phyloP scores from a whole-genome alignment of 2,113 vertebrate species.

The Poeciliopsis turrubarensis region DNA sequence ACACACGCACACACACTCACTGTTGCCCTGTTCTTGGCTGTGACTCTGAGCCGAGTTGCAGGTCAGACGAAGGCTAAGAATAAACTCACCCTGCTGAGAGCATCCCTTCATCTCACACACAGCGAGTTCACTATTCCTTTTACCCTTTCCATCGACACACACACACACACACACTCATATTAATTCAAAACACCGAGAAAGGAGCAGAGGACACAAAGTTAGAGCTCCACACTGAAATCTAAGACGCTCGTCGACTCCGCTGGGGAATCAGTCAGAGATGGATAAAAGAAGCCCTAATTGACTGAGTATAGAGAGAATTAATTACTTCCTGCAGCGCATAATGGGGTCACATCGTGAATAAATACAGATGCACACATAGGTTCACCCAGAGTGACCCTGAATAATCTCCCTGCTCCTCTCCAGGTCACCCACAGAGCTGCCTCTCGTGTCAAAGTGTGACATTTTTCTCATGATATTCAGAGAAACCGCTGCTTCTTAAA shows the following conservation, averaged over 20 bases:
- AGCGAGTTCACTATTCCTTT: conserved; percentile 11
- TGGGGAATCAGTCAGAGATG: neutral
- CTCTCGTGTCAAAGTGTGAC: neutral
- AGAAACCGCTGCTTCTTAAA: neutral
- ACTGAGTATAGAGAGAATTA: conserved; percentile 13
- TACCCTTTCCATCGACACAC: conserved; percentile 9
- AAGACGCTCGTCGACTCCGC: neutral
- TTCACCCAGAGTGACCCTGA: conserved; percentile 10
- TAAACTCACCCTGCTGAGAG: conserved; percentile 52
- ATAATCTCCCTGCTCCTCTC: neutral
- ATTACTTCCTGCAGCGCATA: conserved; percentile 1
- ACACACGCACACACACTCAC: conserved; percentile 2
- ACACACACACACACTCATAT: conserved; percentile 11
- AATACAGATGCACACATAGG: conserved; percentile 5
- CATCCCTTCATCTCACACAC: conserved; percentile 2
- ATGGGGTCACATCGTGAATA: conserved; percentile 11
- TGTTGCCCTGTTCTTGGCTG: conserved; percentile 36
- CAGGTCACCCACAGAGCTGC: neutral
- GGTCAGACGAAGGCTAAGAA: conserved; percentile 64
- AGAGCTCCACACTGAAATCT: conserved; percentile 10
- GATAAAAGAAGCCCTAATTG: conserved; percentile 17
- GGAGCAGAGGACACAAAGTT: neutral
- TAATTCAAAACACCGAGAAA: conserved; percentile 17
- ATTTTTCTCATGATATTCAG: neutral
- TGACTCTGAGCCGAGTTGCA: conserved; percentile 38